phyloP scores from a whole-genome alignment of 2,113 vertebrate species.

The Oreocharis arfaki region DNA sequence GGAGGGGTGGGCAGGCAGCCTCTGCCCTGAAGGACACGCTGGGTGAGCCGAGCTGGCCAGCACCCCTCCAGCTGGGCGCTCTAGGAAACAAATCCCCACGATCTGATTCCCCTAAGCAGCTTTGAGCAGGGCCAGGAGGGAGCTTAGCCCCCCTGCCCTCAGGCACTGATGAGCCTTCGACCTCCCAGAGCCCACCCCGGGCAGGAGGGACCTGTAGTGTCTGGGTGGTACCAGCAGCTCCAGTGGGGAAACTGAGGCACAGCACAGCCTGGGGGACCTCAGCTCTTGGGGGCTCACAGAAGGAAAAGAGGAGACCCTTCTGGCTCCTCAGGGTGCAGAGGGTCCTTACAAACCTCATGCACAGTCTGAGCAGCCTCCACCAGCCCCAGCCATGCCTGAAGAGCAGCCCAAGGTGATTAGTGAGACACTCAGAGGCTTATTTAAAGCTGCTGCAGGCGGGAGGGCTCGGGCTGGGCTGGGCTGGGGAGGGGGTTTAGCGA shows the following conservation, averaged over 20 bases:
- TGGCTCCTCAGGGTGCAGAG: neutral
- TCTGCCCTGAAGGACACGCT: neutral
- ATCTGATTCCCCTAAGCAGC: conserved; percentile 57
- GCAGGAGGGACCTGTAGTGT: rapidly evolving
- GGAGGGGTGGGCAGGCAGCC: neutral
- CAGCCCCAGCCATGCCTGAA: neutral
- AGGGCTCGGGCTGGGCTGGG: neutral
- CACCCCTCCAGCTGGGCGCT: neutral
- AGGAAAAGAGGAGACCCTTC: neutral
- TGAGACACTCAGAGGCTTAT: conserved; percentile 3
- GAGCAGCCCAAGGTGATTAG: conserved; percentile 42
- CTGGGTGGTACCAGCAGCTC: neutral
- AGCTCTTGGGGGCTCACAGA: neutral
- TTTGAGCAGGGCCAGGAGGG: conserved; percentile 11
- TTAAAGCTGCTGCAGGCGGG: conserved; percentile 23
- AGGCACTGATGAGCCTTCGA: neutral
- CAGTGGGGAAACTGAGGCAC: neutral
- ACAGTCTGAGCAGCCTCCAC: neutral
- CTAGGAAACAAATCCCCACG: conserved; percentile 26
- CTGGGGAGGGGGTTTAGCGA: neutral
- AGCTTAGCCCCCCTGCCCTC: conserved; percentile 29
- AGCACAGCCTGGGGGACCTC: rapidly evolving
- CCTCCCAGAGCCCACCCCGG: neutral
- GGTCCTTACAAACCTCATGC: neutral
- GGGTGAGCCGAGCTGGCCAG: neutral